Conservation (phyloP, 2,888 invertebrate genomes). For the Pandemis heparana region DNA sequence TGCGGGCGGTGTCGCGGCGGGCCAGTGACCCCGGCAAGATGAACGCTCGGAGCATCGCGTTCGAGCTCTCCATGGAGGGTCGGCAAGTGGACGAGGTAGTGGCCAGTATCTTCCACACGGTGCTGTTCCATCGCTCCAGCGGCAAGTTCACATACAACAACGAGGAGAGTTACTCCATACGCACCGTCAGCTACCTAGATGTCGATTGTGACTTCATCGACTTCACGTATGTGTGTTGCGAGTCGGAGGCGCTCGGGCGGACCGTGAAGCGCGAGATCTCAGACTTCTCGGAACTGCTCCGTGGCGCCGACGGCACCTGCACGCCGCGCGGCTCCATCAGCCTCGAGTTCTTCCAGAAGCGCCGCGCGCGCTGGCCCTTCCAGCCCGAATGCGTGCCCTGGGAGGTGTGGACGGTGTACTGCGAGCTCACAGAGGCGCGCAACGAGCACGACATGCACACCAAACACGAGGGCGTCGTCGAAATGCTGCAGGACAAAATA, state of each 20-base stretch:
- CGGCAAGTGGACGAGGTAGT: slow-evolving; percentile 97
- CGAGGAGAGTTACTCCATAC: slow-evolving; percentile 97
- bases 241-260: slow-evolving; percentile 91
- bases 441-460: slow-evolving; percentile 95
- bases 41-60: slow-evolving; percentile 93
- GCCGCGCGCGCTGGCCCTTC: slow-evolving; percentile 95
- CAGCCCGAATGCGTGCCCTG: slow-evolving; percentile 97
- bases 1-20: slow-evolving; percentile 55
- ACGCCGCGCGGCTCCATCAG: slow-evolving; percentile 94
- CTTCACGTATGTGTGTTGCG: slow-evolving; percentile 98
- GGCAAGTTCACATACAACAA: slow-evolving; percentile 98
- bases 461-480: slow-evolving; percentile 95
- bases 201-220: slow-evolving; percentile 99
- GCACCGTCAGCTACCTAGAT: slow-evolving; percentile 97
- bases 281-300: slow-evolving; percentile 91
- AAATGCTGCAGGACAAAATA: slow-evolving; percentile 96
- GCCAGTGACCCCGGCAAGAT: slow-evolving; percentile 83
- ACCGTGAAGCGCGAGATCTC: slow-evolving; percentile 91
- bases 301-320: slow-evolving; percentile 88
- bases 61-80: slow-evolving; percentile 94
- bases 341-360: slow-evolving; percentile 97
- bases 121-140: slow-evolving; percentile 94
- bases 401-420: slow-evolving; percentile 99
- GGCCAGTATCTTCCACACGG: slow-evolving; percentile 96
- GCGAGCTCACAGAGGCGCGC: slow-evolving; percentile 94